Evolutionary conservation across 2,888 invertebrate species (phyloP), one percentile per base, ranked within the genome.

Genomic region (Hirtodrosophila alboralis): DNA sequence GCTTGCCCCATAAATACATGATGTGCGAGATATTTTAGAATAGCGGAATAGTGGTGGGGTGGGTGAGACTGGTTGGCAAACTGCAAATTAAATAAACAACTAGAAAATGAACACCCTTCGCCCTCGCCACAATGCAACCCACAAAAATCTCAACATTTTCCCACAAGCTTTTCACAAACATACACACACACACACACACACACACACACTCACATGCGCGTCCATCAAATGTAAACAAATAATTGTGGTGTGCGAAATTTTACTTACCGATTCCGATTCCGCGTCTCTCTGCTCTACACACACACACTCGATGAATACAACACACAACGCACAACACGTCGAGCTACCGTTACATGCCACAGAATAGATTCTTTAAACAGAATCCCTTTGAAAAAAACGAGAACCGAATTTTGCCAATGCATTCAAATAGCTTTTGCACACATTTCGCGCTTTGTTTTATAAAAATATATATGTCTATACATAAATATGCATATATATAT

Each of bases 201-300:
- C 12, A 6, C 14, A 27, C 4, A 16, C 26, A 37, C 18, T 40
- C 51, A 23, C 45, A 53, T 21, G 26, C 43, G 36, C 51, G 47
- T 44, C 41, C 31, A 43, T 52, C 57, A 59, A 67, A 85, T 79
- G 78, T 79, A 79, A 79, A 79, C 79, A 79, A 79, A 85, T 75
- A 66, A 61, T 65, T 67, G 49, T 72, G 27, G 54, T 64, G 36
- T 58, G 49, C 48, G 28, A 52, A 62, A 51, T 78, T 66, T 59
- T 36, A 78, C 78, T 79, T 71, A 79, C 78, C 78, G 78, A 79
- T 83, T 78, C 67, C 75, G 86, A 78, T 85, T 62, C 38, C 57
- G 62, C 64, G 37, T 47, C 53, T 47, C 64, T 51, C 49, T 44
- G 28, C 58, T 45, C 31, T n/a, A 31, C 54, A 43, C 61, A 41